Percentiles rank a stretch among this genome's conserved stretches.
Evolutionary conservation across 2,113 vertebrate genomes (phyloP).

Genomic region (Dermatemys mawii): DNA sequence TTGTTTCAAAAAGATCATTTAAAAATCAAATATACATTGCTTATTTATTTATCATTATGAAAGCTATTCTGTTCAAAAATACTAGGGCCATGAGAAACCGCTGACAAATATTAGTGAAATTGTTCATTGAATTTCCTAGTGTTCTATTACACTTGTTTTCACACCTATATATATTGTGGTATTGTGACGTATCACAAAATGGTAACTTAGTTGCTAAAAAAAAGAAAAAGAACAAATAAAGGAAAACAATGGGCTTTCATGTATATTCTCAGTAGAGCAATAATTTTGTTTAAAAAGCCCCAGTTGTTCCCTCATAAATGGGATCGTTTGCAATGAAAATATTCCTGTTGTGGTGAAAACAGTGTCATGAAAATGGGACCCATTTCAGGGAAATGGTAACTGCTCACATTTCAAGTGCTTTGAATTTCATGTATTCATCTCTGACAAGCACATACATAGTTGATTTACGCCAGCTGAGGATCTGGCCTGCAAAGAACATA

Average conservation of each 20-base stretch:
- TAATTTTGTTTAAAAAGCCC: slow-evolving; percentile 66
- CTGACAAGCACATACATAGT: neutral
- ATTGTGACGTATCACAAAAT: slow-evolving; percentile 70
- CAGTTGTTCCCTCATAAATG: slow-evolving; percentile 52
- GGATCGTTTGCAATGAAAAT: slow-evolving; percentile 69
- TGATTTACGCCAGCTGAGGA: fast-evolving
- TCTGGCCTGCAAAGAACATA: neutral
- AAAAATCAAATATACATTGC: slow-evolving; percentile 54
- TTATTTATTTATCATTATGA: slow-evolving; percentile 47
- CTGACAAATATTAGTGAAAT: slow-evolving; percentile 22
- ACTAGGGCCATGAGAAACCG: neutral
- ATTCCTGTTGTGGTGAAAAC: slow-evolving; percentile 65
- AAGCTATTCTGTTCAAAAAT: slow-evolving; percentile 36
- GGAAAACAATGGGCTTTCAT: slow-evolving; percentile 72
- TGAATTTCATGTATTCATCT: slow-evolving; percentile 10
- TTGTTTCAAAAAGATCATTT: slow-evolving; percentile 23
- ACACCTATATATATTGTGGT: slow-evolving; percentile 68
- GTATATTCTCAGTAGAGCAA: slow-evolving; percentile 71
- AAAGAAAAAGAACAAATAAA: neutral
- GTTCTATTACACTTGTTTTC: slow-evolving; percentile 65
- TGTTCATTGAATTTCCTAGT: slow-evolving; percentile 50
- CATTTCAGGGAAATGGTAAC: slow-evolving; percentile 34
- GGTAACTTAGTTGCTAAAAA: slow-evolving; percentile 66
- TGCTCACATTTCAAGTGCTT: neutral
- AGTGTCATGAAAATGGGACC: slow-evolving; percentile 48